phyloP scores from a whole-genome alignment of 2,888 invertebrate genomes.

The Muscina levida region DNA sequence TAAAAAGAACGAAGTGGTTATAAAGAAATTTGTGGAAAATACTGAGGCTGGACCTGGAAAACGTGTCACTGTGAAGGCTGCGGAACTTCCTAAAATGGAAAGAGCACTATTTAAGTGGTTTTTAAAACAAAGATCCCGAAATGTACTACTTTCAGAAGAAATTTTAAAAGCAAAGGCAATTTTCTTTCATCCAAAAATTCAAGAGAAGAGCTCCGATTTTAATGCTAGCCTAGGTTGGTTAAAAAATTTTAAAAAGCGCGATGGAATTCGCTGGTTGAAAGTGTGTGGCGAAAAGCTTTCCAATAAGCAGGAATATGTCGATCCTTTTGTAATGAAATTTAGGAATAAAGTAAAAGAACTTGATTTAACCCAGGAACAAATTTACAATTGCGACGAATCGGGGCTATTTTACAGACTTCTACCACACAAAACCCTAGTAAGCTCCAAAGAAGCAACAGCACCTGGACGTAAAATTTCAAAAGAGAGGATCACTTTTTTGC shows the following conservation, averaged over 20 bases:
- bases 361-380: conserved; percentile 11
- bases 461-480: not conserved
- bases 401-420: conserved; percentile 43
- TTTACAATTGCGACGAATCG: not conserved
- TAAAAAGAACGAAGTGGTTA: not conserved
- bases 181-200: conserved; percentile 7
- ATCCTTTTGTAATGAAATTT: too few relatives aligned
- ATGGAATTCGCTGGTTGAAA: not conserved
- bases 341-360: too few relatives aligned
- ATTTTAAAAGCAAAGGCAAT: not conserved
- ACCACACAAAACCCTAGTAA: not conserved
- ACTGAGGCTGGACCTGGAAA: conserved; percentile 31
- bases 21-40: not conserved
- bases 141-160: not conserved
- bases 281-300: conserved; percentile 32
- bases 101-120: conserved; percentile 36
- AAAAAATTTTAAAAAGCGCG: conserved; percentile 17
- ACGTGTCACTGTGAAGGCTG: conserved; percentile 24
- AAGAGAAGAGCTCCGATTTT: conserved; percentile 3
- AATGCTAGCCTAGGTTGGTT: conserved; percentile 25
- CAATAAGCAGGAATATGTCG: conserved; percentile 14
- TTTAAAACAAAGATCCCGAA: conserved; percentile 14
- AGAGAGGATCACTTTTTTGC: not conserved
- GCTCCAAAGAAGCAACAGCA: not conserved
- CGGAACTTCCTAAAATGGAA: conserved; percentile 42